These are phyloP conservation scores for Nymphicus hollandicus DNA, from an alignment of 2,113 vertebrate species.

Conservation along the genomic window DNA sequence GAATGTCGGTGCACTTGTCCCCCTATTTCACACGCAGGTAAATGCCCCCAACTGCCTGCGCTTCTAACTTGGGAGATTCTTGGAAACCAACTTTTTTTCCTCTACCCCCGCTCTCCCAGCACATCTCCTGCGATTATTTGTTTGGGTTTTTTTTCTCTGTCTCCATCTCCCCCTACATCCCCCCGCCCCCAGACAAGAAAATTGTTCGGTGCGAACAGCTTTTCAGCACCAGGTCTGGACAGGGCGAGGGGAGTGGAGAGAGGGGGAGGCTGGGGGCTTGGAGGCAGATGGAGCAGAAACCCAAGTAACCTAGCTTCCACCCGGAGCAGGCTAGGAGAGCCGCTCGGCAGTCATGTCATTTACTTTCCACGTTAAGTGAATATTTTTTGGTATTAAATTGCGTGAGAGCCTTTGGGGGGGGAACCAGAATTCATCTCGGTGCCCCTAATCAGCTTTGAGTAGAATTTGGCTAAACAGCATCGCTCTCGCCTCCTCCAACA, in stretches of 20 bases:
- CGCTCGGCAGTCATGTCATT: neutral
- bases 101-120: neutral
- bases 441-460: slow-evolving; percentile 31
- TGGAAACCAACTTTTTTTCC: slow-evolving; percentile 6
- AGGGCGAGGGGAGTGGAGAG: neutral
- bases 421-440: slow-evolving; percentile 24
- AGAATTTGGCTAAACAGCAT: slow-evolving; percentile 38
- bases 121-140: neutral
- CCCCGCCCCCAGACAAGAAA: neutral
- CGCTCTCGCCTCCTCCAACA: slow-evolving; percentile 33
- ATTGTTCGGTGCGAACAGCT: neutral
- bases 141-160: neutral
- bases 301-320: neutral
- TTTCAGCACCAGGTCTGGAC: slow-evolving; percentile 39
- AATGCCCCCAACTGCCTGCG: neutral
- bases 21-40: slow-evolving; percentile 12
- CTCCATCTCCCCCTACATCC: neutral
- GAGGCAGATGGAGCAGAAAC: neutral
- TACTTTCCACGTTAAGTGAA: neutral
- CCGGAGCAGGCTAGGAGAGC: neutral
- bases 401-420: neutral
- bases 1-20: neutral
- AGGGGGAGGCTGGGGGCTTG: neutral
- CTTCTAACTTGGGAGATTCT: neutral
- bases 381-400: neutral